phyloP scores from a whole-genome alignment of 64 coral and sea anemone genomes.

The Actinia equina region DNA sequence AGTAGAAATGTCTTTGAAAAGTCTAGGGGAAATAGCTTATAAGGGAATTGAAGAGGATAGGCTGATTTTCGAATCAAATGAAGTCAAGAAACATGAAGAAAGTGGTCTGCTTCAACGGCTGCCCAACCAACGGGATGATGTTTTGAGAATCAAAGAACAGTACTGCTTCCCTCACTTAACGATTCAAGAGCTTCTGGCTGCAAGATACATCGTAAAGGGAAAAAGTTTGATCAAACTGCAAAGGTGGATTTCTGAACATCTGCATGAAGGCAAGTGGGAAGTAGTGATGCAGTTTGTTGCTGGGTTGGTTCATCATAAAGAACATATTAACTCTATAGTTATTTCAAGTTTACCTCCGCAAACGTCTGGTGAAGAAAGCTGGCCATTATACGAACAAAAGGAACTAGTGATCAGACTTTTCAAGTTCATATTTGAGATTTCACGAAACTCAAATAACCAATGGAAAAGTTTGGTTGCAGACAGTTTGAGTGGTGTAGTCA shows the following conservation, averaged over 20 bases:
- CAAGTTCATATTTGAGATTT: not conserved
- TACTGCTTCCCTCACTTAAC: too few relatives aligned
- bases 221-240: too few relatives aligned
- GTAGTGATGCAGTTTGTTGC: not conserved
- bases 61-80: slow-evolving; percentile 35
- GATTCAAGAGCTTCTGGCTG: too few relatives aligned
- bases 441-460: not conserved
- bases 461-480: not conserved
- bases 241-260: too few relatives aligned
- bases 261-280: too few relatives aligned
- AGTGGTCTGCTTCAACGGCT: too few relatives aligned
- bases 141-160: too few relatives aligned
- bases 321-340: not conserved
- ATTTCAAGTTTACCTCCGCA: not conserved
- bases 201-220: too few relatives aligned
- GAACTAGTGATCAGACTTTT: not conserved
- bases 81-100: slow-evolving; percentile 13
- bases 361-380: not conserved
- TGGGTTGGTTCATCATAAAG: not conserved
- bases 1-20: not conserved
- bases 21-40: not conserved
- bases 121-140: too few relatives aligned
- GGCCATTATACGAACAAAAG: not conserved
- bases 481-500: not conserved
- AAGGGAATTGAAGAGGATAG: slow-evolving; percentile 24